Conservation (phyloP, 2,113 vertebrate species). For the Podilymbus podiceps region DNA sequence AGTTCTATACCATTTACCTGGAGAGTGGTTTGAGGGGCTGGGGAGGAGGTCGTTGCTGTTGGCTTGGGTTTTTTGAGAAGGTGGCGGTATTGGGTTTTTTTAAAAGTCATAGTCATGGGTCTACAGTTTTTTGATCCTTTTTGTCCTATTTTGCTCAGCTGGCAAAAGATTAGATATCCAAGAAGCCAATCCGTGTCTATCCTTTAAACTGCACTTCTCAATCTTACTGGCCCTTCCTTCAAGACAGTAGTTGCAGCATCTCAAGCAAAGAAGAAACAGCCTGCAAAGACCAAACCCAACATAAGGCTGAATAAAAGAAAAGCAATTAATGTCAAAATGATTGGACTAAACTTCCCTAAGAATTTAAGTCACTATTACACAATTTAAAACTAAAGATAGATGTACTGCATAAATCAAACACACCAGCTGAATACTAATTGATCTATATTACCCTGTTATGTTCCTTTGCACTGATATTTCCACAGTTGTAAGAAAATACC, state of each 20-base stretch:
- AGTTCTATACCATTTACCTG: not conserved
- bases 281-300: not conserved
- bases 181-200: not conserved
- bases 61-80: not conserved
- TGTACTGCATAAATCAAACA: conserved; percentile 17
- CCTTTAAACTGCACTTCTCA: not conserved
- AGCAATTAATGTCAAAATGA: conserved; percentile 61
- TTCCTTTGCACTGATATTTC: not conserved
- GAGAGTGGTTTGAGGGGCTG: not conserved
- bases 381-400: conserved; percentile 54
- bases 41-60: not conserved
- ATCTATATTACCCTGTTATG: not conserved
- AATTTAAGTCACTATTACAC: conserved; percentile 21
- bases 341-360: conserved; percentile 3
- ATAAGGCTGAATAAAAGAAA: not conserved
- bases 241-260: not conserved
- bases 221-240: not conserved
- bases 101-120: not conserved
- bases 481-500: not conserved
- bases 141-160: not conserved
- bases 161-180: not conserved
- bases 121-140: not conserved
- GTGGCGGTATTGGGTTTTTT: not conserved
- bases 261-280: not conserved
- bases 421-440: conserved; percentile 46